Evolutionary conservation across 1,140 invertebrate genomes (phyloP).

Genomic region (Octopus bimaculoides): DNA sequence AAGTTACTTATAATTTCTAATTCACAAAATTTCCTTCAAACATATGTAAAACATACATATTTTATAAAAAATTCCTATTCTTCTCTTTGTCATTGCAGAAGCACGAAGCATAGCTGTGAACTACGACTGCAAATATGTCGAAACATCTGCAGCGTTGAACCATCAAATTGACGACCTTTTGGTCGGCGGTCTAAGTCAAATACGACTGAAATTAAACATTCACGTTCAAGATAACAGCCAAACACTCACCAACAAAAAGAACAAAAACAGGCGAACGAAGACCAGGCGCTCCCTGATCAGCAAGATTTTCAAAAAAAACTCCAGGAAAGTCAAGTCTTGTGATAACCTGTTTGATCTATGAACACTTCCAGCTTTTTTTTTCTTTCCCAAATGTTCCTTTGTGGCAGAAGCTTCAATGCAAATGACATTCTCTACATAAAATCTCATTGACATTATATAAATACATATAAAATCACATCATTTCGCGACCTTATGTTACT

Average conservation of each 20-base stretch:
- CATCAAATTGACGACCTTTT: constrained; percentile 80
- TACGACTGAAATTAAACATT: constrained; percentile 41
- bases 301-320: constrained; percentile 35
- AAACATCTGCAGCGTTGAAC: constrained; percentile 76
- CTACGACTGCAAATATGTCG: constrained; percentile 77
- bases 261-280: constrained; percentile 14
- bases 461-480: background rate
- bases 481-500: background rate
- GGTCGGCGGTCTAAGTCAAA: constrained; percentile 71
- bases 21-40: too few species aligned
- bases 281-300: constrained; percentile 25
- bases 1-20: too few species aligned
- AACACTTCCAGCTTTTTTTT: background rate
- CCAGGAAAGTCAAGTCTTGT: constrained; percentile 40
- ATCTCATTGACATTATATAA: background rate
- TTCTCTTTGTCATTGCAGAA: constrained; percentile 40
- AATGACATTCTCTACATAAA: background rate
- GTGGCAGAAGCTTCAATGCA: background rate
- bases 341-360: constrained; percentile 32
- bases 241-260: constrained; percentile 22
- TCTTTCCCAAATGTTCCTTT: background rate
- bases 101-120: constrained; percentile 63
- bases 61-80: background rate
- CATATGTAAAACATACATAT: too few species aligned
- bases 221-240: constrained; percentile 8